These are phyloP conservation scores for Epiblema foenella DNA, from an alignment of 2,888 invertebrate genomes.

Conservation along the genomic window DNA sequence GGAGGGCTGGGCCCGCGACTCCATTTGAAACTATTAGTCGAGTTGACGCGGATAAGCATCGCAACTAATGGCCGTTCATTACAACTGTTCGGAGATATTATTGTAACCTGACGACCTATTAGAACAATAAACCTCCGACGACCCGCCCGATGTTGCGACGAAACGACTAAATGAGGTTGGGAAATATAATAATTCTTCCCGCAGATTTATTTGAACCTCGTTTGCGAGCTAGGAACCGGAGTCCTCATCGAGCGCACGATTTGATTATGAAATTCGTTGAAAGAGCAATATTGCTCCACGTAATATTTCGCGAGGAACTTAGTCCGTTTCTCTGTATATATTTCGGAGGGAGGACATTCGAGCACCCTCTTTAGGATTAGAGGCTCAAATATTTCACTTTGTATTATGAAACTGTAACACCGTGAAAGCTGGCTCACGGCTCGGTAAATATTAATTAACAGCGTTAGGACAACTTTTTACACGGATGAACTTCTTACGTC, in stretches of 20 bases:
- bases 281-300: conserved; percentile 42
- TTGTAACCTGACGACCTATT: conserved; percentile 29
- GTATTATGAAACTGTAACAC: conserved; percentile 44
- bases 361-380: conserved; percentile 42
- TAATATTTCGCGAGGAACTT: conserved; percentile 39
- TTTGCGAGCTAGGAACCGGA: conserved; percentile 7
- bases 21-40: conserved; percentile 35
- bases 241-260: conserved; percentile 30
- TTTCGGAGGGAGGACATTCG: conserved; percentile 38
- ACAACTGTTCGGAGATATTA: conserved; percentile 24
- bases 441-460: conserved; percentile 42
- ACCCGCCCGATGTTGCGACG: conserved; percentile 9
- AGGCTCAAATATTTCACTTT: conserved; percentile 43
- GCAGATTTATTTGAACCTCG: conserved; percentile 25
- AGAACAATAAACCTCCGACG: conserved; percentile 28
- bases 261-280: conserved; percentile 38
- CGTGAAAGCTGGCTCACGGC: conserved; percentile 39
- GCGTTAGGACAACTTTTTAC: conserved; percentile 27
- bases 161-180: conserved; percentile 13
- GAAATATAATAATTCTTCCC: conserved; percentile 8
- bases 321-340: conserved; percentile 41
- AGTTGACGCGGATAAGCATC: conserved; percentile 41
- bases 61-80: conserved; percentile 38
- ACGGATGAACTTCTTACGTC: conserved; percentile 7
- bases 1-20: conserved; percentile 16